Base-by-base conservation (phyloP, 2,797 vertebrate species). In the Acrossocheilus fasciatus region DNA sequence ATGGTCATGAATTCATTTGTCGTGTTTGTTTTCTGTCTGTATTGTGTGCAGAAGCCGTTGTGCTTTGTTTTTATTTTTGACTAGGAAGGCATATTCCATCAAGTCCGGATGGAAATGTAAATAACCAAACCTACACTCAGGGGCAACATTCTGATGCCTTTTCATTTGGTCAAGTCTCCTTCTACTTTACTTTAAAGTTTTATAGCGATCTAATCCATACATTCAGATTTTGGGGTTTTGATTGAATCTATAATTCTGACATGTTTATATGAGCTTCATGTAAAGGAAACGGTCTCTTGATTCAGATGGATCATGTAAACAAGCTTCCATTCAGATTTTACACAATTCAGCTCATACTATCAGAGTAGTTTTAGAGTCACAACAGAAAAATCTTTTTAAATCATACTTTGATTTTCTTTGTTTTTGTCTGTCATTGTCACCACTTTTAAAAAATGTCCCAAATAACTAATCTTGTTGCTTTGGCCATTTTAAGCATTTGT, bases 111-210 rank as follows among this genome's bases (percentile, higher is more conserved):
- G 64, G 43, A 72, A 83, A 39, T 72, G 41, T 30, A 64, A 69
- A 43, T 81, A 69, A 86, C 45, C 87, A 77, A 83, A 86, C 81
- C 68, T 54, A 72, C 34, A 64, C 64, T 86, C 85, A 75, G 85
- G 83, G 73, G 68, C 76, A 45, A 34, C 54, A 47, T 84, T 59
- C 66, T 73, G 18, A 82, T 86, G 84, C 84, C 57, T 88, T 86
- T 86, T 81, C 59, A 75, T 76, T 89, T 66, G 78, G 41, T 81
- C 26, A 84, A 84, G 72, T 76, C 77, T 87, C n/a, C 45, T 86
- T 39, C 45, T 86, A 43, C 45, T 82, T 86, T 70, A 17, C 36
- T 70, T 54, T 64, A 23, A 69, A 41, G 17, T 30, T 59, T 30
- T 70, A 34, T 34, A 36, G 52, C 34, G 18, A 62, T 47, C 30